These are phyloP conservation scores for Labeo catla DNA, from an alignment of 2,113 vertebrate species.

Conservation along the genomic window DNA sequence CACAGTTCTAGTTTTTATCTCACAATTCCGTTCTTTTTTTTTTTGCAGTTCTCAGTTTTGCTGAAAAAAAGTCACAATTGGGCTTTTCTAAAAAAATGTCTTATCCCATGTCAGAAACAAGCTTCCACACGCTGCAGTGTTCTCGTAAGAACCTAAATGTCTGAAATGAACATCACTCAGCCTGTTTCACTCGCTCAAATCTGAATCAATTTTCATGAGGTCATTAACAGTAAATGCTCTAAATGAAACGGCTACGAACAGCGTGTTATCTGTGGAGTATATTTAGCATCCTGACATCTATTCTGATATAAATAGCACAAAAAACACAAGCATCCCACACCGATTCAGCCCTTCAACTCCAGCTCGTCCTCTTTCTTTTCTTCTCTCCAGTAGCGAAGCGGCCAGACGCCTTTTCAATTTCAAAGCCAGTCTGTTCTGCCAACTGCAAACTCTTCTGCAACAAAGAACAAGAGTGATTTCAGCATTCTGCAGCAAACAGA, in stretches of 20 bases:
- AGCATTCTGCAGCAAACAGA: constrained; percentile 43
- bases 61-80: neutral
- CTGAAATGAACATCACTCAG: no score
- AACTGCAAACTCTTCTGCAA: constrained; percentile 58
- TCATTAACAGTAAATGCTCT: neutral
- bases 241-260: neutral
- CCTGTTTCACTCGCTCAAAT: no score
- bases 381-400: constrained; percentile 35
- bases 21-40: no score
- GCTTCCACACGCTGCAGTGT: neutral
- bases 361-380: constrained; percentile 38
- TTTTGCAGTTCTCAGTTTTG: no score
- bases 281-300: constrained; percentile 41
- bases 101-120: neutral
- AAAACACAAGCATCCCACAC: constrained; percentile 9
- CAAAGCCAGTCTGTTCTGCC: constrained; percentile 62
- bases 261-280: constrained; percentile 5
- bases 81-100: neutral
- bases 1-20: no score
- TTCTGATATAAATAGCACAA: constrained; percentile 70
- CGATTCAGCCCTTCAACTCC: neutral
- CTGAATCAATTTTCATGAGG: neutral
- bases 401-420: constrained; percentile 55
- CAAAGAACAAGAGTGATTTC: constrained; percentile 66
- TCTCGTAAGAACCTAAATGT: no score